These are phyloP conservation scores for Papio anubis DNA, from an alignment of 2,113 vertebrate genomes.

Conservation along the genomic window DNA sequence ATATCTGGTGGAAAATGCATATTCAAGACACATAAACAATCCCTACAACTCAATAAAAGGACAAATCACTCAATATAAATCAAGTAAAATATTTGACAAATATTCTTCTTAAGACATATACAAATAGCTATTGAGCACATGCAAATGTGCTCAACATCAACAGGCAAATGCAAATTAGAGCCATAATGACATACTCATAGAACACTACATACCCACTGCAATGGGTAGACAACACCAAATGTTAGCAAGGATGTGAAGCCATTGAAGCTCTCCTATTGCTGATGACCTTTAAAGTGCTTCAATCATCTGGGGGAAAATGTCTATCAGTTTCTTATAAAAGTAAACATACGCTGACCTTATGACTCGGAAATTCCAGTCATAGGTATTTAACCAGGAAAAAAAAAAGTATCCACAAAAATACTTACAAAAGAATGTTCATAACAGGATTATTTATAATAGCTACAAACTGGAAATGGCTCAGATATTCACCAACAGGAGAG, in stretches of 20 bases:
- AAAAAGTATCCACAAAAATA: not conserved
- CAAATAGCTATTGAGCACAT: not conserved
- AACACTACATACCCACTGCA: not conserved
- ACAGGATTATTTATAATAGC: not conserved
- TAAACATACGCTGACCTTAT: not conserved
- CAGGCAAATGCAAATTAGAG: not conserved
- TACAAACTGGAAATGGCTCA: not conserved
- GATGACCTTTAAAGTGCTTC: not conserved
- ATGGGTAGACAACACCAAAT: not conserved
- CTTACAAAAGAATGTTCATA: not conserved
- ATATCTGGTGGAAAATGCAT: not conserved
- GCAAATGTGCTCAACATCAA: not conserved
- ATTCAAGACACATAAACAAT: not conserved
- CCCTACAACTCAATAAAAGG: not conserved
- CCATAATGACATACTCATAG: not conserved
- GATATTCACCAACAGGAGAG: not conserved
- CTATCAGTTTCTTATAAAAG: not conserved
- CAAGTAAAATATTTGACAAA: conserved; percentile 14
- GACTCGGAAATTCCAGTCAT: not conserved
- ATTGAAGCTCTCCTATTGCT: not conserved
- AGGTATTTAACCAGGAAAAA: not conserved
- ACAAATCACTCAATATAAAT: not conserved
- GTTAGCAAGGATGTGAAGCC: not conserved
- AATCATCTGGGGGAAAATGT: not conserved
- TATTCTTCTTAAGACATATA: not conserved